phyloP scores from a whole-genome alignment of 2,113 vertebrate genomes.

The Dasyurus viverrinus region DNA sequence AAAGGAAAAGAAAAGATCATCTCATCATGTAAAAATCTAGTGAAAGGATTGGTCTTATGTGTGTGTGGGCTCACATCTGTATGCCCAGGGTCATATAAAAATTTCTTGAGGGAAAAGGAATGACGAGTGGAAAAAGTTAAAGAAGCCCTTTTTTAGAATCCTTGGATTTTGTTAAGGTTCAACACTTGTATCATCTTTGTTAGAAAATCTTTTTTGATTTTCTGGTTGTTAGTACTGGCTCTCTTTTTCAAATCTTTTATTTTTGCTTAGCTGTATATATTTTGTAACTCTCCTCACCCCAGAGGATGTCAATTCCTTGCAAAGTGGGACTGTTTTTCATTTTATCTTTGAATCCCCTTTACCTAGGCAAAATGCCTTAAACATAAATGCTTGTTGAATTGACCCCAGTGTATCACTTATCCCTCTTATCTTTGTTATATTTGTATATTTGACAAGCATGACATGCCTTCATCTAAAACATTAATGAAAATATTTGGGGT shows the following conservation, averaged over 20 bases:
- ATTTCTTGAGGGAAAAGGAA: too few relatives aligned
- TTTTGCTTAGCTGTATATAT: too few relatives aligned
- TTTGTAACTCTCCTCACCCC: too few relatives aligned
- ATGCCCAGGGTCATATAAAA: too few relatives aligned
- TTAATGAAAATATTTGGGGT: neutral
- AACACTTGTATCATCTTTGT: neutral
- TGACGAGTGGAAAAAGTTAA: too few relatives aligned
- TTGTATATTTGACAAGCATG: neutral
- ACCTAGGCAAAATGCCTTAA: neutral
- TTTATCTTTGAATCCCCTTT: neutral
- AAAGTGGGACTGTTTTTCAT: neutral
- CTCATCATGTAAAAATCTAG: conserved; percentile 35
- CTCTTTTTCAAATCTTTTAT: neutral
- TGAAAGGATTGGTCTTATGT: neutral
- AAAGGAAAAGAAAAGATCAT: conserved; percentile 24
- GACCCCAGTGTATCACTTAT: neutral
- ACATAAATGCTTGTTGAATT: neutral
- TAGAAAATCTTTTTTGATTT: neutral
- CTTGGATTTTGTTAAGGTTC: neutral
- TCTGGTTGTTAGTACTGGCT: neutral
- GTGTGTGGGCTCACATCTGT: too few relatives aligned
- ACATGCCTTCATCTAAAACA: neutral
- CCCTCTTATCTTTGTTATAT: neutral
- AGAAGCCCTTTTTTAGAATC: neutral
- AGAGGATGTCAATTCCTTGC: neutral